phyloP scores from a whole-genome alignment of 2,113 vertebrate genomes.

The Pleuronectes platessa region DNA sequence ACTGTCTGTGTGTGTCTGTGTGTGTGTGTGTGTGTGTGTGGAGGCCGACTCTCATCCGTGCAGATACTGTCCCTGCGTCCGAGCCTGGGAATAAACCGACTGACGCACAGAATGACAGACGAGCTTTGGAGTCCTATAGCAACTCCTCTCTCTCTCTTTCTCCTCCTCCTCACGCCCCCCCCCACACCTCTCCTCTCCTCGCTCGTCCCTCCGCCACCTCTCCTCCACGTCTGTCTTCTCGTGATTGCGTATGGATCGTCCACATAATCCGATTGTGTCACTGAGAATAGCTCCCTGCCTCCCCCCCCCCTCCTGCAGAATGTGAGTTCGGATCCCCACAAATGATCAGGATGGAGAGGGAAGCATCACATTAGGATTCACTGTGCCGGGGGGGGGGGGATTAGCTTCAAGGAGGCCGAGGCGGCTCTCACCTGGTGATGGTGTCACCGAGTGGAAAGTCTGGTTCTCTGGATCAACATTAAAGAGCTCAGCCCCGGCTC shows the following conservation, averaged over 20 bases:
- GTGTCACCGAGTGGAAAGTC: constrained; percentile 53
- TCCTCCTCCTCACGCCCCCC: constrained; percentile 57
- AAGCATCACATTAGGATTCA: constrained; percentile 40
- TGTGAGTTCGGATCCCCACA: constrained; percentile 44
- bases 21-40: constrained; percentile 13
- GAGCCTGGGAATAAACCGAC: constrained; percentile 80
- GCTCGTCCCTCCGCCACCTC: constrained; percentile 45
- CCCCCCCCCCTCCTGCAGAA: constrained; percentile 41
- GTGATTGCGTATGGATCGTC: constrained; percentile 63
- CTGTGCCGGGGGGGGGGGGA: constrained; percentile 30
- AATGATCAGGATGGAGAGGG: constrained; percentile 45
- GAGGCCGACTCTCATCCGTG: constrained; percentile 58
- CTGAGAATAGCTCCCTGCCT: background rate
- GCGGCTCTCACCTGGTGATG: constrained; percentile 63
- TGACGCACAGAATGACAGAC: constrained; percentile 83
- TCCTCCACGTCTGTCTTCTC: constrained; percentile 58
- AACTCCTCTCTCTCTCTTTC: constrained; percentile 57
- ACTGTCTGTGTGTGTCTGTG: too few relatives aligned
- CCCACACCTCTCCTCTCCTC: constrained; percentile 61
- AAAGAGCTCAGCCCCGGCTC: constrained; percentile 51
- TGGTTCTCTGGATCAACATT: constrained; percentile 67
- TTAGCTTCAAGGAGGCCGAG: constrained; percentile 53
- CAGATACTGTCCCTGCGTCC: constrained; percentile 75
- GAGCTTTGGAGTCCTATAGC: constrained; percentile 79
- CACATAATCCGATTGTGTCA: constrained; percentile 66